A percentile compares a stretch with the other conserved stretches of the same genome.
Evolutionary conservation across 2,797 vertebrate genomes (phyloP).

Genomic region (Xiphophorus birchmanni): DNA sequence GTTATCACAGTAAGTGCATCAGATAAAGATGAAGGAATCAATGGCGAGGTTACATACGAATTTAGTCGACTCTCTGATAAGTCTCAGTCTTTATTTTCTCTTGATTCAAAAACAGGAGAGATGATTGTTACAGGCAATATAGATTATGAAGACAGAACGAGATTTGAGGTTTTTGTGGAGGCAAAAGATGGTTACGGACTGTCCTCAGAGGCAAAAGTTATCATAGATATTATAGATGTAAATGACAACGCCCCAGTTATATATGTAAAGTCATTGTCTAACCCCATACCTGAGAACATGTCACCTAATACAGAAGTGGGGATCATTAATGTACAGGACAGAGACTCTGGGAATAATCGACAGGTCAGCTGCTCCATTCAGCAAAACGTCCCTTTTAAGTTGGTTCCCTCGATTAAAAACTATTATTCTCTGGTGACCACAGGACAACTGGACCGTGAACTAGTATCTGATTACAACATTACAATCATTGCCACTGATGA

Average conservation of each 20-base stretch:
- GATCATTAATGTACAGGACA: slow-evolving; percentile 59
- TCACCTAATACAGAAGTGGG: slow-evolving; percentile 45
- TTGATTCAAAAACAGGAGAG: slow-evolving; percentile 68
- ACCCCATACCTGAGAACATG: slow-evolving; percentile 56
- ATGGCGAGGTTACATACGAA: slow-evolving; percentile 75
- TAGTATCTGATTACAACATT: slow-evolving; percentile 61
- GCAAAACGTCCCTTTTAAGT: slow-evolving; percentile 64
- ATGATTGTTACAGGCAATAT: slow-evolving; percentile 54
- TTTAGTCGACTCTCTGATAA: slow-evolving; percentile 66
- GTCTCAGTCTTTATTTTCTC: slow-evolving; percentile 37
- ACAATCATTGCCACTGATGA: slow-evolving; percentile 51
- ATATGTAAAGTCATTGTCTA: slow-evolving; percentile 58
- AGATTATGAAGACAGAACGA: slow-evolving; percentile 69
- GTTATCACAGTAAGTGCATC: slow-evolving; percentile 73
- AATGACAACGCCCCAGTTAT: slow-evolving; percentile 78
- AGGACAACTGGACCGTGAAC: neutral
- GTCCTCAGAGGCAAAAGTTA: slow-evolving; percentile 58
- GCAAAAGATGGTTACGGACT: slow-evolving; percentile 76
- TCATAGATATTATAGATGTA: slow-evolving; percentile 73
- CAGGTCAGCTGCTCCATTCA: slow-evolving; percentile 69
- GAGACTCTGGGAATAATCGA: slow-evolving; percentile 57
- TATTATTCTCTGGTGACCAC: neutral
- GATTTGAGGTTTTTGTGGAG: slow-evolving; percentile 74
- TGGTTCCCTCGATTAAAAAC: slow-evolving; percentile 52
- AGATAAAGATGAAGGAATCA: slow-evolving; percentile 78